Evolutionary conservation across 2,888 invertebrate species (phyloP).

Genomic region (Protophormia terraenovae): DNA sequence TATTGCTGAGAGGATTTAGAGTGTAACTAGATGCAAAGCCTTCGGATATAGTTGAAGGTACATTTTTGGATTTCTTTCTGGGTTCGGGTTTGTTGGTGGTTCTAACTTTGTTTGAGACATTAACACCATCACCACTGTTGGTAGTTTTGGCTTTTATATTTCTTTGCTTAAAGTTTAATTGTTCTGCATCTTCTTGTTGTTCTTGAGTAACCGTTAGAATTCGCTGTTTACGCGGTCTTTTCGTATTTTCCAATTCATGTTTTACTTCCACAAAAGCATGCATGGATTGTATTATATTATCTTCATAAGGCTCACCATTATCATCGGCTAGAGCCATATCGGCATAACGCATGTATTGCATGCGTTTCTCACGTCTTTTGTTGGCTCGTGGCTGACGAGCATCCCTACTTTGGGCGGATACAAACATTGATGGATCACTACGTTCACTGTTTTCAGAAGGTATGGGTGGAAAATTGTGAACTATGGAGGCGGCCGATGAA

Average conservation of each 20-base stretch:
- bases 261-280: conserved; percentile 79
- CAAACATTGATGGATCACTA: conserved; percentile 13
- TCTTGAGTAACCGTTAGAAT: background rate
- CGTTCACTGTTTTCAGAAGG: conserved; percentile 67
- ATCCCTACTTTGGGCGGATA: background rate
- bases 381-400: conserved; percentile 33
- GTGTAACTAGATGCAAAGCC: conserved; percentile 61
- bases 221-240: conserved; percentile 48
- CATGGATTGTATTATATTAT: conserved; percentile 78
- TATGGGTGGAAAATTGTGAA: conserved; percentile 78
- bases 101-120: conserved; percentile 9
- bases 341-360: conserved; percentile 77
- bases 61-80: conserved; percentile 45
- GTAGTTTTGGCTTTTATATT: background rate
- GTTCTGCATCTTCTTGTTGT: no score
- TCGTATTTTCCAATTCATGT: conserved; percentile 75
- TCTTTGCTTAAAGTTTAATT: background rate
- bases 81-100: conserved; percentile 35
- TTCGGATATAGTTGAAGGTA: conserved; percentile 61
- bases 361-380: conserved; percentile 68
- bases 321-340: conserved; percentile 78
- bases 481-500: conserved; percentile 78
- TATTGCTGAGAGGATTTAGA: conserved; percentile 51
- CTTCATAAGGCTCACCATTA: conserved; percentile 73
- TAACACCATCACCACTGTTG: conserved; percentile 45